These are phyloP conservation scores for Schizaphis graminum DNA, from an alignment of 2,888 invertebrate species.

Conservation along the genomic window DNA sequence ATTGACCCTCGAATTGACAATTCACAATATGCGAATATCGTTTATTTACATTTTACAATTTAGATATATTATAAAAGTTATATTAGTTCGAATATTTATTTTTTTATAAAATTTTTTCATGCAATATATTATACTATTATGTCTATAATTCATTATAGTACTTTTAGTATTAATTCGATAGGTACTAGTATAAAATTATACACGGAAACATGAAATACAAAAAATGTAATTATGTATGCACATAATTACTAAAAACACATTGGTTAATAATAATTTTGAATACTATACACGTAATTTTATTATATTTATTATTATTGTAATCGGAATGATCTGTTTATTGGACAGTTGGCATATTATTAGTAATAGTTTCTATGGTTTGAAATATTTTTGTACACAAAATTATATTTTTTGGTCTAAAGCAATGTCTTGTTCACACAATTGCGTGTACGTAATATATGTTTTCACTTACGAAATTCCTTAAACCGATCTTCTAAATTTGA, in stretches of 20 bases:
- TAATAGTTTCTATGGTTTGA: not conserved
- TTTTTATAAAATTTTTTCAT: no score
- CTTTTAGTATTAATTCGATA: no score
- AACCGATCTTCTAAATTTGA: not conserved
- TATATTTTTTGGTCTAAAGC: not conserved
- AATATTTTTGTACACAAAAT: not conserved
- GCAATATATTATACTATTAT: no score
- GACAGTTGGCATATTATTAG: not conserved
- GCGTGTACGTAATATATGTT: not conserved
- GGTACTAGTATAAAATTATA: no score
- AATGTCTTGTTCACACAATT: not conserved
- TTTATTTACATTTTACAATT: no score
- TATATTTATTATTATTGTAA: not conserved
- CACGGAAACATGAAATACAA: no score
- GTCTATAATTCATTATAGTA: no score
- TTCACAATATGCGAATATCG: no score
- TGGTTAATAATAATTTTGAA: not conserved
- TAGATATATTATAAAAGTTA: no score
- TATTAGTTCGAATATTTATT: no score
- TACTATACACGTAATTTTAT: not conserved
- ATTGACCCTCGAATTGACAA: no score
- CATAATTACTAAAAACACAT: not conserved
- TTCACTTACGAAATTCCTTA: conserved; percentile 17
- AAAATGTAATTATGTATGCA: not conserved
- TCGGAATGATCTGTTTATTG: not conserved